These are phyloP conservation scores for Steinernema carpocapsae DNA, from an alignment of 2,888 invertebrate genomes.

Conservation along the genomic window DNA sequence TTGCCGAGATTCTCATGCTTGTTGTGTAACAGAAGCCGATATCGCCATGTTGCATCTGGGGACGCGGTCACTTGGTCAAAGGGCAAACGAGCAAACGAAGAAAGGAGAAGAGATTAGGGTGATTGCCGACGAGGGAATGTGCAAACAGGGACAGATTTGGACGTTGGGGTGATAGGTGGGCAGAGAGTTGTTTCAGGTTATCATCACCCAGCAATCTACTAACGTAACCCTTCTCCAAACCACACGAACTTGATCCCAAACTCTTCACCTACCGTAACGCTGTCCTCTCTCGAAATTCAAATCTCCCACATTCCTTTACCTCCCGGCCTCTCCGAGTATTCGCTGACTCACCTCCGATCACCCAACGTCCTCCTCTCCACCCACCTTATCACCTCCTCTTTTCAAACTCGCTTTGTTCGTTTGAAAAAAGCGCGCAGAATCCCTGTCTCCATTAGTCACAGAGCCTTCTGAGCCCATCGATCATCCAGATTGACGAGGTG, in stretches of 20 bases:
- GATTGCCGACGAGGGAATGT: constrained; percentile 14
- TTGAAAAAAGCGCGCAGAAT: constrained; percentile 26
- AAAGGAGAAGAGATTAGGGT: constrained; percentile 6
- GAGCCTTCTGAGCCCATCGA: constrained; percentile 11
- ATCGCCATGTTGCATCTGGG: constrained; percentile 24
- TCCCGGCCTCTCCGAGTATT: neutral
- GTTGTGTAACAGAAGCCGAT: constrained; percentile 33
- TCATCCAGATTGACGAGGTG: constrained; percentile 17
- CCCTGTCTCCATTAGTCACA: neutral
- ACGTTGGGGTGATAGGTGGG: neutral
- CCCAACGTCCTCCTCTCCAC: too few relatives aligned
- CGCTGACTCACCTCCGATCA: neutral
- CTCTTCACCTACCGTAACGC: too few relatives aligned
- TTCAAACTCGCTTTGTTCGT: constrained; percentile 11
- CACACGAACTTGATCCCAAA: too few relatives aligned
- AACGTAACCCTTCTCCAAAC: too few relatives aligned
- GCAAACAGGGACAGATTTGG: constrained; percentile 10
- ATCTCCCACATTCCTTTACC: neutral
- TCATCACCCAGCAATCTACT: too few relatives aligned
- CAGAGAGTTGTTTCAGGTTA: neutral
- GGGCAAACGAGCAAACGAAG: too few relatives aligned
- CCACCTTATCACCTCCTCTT: neutral
- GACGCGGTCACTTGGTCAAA: neutral
- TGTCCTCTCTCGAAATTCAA: too few relatives aligned
- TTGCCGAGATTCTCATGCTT: constrained; percentile 26